These are phyloP conservation scores for Athalia cordata DNA, from an alignment of 2,888 invertebrate species.

Conservation along the genomic window DNA sequence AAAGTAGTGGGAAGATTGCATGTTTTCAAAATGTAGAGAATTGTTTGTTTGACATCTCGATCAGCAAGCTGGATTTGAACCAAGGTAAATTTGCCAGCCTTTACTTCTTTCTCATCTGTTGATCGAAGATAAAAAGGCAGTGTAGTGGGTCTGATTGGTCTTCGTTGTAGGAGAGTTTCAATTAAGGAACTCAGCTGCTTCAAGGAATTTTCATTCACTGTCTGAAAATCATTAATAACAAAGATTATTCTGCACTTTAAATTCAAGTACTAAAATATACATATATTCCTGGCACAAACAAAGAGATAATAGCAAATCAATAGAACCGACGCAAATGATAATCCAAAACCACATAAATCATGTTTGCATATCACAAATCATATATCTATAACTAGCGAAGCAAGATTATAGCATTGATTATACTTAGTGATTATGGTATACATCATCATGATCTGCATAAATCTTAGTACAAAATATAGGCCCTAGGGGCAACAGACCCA, in stretches of 20 bases:
- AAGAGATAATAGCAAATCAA: too few relatives aligned
- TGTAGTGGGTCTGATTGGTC: slow-evolving; percentile 78
- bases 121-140: slow-evolving; percentile 88
- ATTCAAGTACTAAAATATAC: too few relatives aligned
- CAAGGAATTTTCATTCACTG: slow-evolving; percentile 91
- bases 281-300: too few relatives aligned
- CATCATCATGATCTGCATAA: too few relatives aligned
- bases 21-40: slow-evolving; percentile 85
- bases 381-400: too few relatives aligned
- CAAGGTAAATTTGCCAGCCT: slow-evolving; percentile 81
- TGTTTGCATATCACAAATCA: too few relatives aligned
- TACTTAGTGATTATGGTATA: too few relatives aligned
- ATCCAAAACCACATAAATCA: too few relatives aligned
- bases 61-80: slow-evolving; percentile 85
- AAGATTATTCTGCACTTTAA: not conserved
- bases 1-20: slow-evolving; percentile 92
- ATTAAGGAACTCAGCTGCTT: slow-evolving; percentile 91
- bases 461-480: too few relatives aligned
- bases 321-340: too few relatives aligned
- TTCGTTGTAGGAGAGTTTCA: slow-evolving; percentile 83
- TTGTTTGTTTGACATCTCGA: slow-evolving; percentile 82
- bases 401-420: too few relatives aligned
- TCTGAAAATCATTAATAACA: slow-evolving; percentile 75
- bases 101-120: slow-evolving; percentile 77
- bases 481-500: too few relatives aligned